Percentiles rank a stretch among this genome's conserved stretches.
These are phyloP conservation scores for Ceuthmochares aereus DNA, from an alignment of 2,113 vertebrate genomes.

Conservation along the genomic window DNA sequence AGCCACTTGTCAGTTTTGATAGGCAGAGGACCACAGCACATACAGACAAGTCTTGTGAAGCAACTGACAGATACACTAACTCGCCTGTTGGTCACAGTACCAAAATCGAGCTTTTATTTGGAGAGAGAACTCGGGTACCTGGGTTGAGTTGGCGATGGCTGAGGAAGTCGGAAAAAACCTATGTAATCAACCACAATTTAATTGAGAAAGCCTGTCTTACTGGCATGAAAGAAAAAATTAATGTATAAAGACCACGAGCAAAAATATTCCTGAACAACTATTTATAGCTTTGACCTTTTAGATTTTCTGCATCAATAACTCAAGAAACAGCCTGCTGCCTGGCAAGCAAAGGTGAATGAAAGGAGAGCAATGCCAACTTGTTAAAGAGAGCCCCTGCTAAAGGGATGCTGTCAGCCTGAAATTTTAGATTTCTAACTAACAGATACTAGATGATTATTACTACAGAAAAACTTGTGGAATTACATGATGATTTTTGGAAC, in stretches of 20 bases:
- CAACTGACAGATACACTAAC: neutral
- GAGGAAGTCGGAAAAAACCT: neutral
- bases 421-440: neutral
- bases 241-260: constrained; percentile 17
- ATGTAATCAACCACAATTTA: neutral
- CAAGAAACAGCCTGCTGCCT: constrained; percentile 48
- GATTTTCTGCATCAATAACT: constrained; percentile 60
- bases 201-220: neutral
- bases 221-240: constrained; percentile 14
- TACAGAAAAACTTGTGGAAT: neutral
- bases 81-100: neutral
- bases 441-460: neutral
- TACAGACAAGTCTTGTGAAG: neutral
- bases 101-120: neutral
- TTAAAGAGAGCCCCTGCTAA: neutral
- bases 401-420: constrained; percentile 1
- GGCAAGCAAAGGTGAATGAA: constrained; percentile 58
- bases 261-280: constrained; percentile 54
- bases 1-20: neutral
- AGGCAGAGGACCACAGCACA: neutral
- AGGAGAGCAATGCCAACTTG: constrained; percentile 24
- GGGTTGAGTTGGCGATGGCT: neutral
- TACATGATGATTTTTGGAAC: neutral
- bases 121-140: neutral
- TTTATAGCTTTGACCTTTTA: constrained; percentile 68